These are phyloP conservation scores for Psococerastis gibbosa DNA, from an alignment of 2,888 invertebrate genomes.

Conservation along the genomic window DNA sequence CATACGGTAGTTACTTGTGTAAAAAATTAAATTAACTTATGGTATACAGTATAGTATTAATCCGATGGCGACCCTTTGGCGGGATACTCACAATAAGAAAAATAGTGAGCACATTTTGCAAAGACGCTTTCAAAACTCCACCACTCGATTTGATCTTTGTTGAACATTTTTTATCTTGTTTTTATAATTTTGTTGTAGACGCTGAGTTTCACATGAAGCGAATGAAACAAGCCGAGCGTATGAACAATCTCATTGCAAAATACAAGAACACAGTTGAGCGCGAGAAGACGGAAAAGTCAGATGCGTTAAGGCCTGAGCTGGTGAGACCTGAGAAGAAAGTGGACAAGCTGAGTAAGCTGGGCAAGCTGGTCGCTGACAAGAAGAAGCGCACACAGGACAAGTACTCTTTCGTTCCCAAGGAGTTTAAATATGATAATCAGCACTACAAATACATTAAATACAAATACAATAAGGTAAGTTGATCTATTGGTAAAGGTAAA, in stretches of 20 bases:
- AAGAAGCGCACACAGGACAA: conserved; percentile 23
- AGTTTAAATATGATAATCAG: conserved; percentile 59
- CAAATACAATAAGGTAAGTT: conserved; percentile 42
- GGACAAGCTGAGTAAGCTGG: conserved; percentile 8
- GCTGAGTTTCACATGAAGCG: conserved; percentile 21
- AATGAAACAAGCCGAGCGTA: conserved; percentile 37
- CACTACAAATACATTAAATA: conserved; percentile 62
- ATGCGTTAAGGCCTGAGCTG: conserved; percentile 3
- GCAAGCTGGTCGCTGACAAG: conserved; percentile 17
- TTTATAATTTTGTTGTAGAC: too few species aligned
- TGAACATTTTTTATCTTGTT: too few species aligned
- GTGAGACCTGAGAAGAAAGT: conserved; percentile 13
- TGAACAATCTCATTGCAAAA: conserved; percentile 39
- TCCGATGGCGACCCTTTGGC: too few species aligned
- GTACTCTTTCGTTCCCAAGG: conserved; percentile 50
- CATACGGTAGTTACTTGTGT: too few species aligned
- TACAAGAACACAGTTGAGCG: conserved; percentile 42
- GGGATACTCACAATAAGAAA: too few species aligned
- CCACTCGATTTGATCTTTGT: too few species aligned
- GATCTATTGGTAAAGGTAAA: conserved; percentile 14
- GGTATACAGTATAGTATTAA: too few species aligned
- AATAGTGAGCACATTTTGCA: too few species aligned
- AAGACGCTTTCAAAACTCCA: too few species aligned
- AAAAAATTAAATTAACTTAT: too few species aligned
- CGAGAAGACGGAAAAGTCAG: conserved; percentile 16